These are phyloP conservation scores for Andricus grossulariae DNA, from an alignment of 1,140 invertebrate species.

Conservation along the genomic window DNA sequence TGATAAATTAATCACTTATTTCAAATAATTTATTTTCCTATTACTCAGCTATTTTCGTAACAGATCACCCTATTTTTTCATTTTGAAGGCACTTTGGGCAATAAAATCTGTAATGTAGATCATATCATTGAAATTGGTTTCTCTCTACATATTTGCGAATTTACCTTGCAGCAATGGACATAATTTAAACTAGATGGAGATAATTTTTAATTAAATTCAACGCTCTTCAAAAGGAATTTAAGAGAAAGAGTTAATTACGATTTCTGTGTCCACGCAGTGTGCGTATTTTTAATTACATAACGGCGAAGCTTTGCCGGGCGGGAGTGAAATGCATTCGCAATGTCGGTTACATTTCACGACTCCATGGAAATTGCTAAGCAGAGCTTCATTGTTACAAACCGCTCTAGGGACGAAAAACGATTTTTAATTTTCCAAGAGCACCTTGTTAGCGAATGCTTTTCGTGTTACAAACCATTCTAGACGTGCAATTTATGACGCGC, in stretches of 20 bases:
- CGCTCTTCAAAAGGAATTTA: not conserved
- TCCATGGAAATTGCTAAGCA: conserved; percentile 5
- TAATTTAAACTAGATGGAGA: not conserved
- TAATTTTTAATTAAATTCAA: conserved; percentile 20
- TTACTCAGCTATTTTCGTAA: too few species aligned
- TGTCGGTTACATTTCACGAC: conserved; percentile 1
- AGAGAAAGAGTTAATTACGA: conserved; percentile 20
- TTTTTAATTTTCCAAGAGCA: conserved; percentile 15
- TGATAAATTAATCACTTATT: too few species aligned
- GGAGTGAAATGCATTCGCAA: conserved; percentile 14
- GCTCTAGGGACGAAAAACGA: conserved; percentile 21
- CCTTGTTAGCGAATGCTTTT: not conserved
- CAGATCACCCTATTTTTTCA: too few species aligned
- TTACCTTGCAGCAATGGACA: not conserved
- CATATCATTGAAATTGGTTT: not conserved
- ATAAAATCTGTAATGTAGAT: too few species aligned
- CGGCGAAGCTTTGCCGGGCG: not conserved
- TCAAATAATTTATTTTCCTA: too few species aligned
- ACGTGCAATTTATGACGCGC: not conserved
- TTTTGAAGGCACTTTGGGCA: too few species aligned
- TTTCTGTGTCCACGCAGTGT: conserved; percentile 2
- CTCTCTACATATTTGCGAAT: not conserved
- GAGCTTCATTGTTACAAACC: conserved; percentile 18
- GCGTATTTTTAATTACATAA: conserved; percentile 19
- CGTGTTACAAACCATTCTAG: not conserved